Evolutionary conservation across 2,797 vertebrate species (phyloP), one percentile per base, ranked within the genome.

Genomic region (Tiaroga cobitis): DNA sequence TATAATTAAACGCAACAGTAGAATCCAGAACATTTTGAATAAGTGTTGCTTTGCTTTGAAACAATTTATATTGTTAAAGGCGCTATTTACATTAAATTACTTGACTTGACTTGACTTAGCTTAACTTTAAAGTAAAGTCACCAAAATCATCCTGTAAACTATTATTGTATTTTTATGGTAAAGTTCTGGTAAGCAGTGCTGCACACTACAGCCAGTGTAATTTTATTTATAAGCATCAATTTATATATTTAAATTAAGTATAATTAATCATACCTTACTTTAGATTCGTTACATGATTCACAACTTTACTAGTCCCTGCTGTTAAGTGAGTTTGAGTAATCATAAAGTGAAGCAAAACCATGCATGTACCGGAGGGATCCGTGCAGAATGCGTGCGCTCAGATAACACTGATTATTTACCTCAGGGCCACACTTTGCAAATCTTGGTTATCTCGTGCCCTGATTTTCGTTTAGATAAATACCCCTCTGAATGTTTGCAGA

Each of bases 401-500:
- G 72, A 93, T 89, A 91, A 88, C 88, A 82, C 82, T 76, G 76
- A 82, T 84, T 82, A 80, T 83, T 83, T 75, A 61, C 87, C 80
- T 85, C 82, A 63, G 61, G 80, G 89, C 86, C 77, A 83, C 93
- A 91, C 87, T 89, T 87, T 90, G 90, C 34, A 16, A 82, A 51
- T 69, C 32, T 76, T 63, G 85, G 9, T 82, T 92, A 94, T 95
- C 94, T 93, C 89, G 67, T 61, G 81, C 88, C 89, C 91, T 91
- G 95, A 95, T 95, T 93, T 95, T 95, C 94, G 81, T 94, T 96
- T 94, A 94, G 94, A 95, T 95, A 95, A 90, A 5, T 8, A n/a
- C 61, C 90, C 76, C 63, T 73, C 13, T n/a, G 83, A 32, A 70
- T 80, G 67, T 87, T 83, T 68, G 43, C 61, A 54, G 81, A 70